Evolutionary conservation across 2,113 vertebrate genomes (phyloP).

Genomic region (Stigmatopora nigra): DNA sequence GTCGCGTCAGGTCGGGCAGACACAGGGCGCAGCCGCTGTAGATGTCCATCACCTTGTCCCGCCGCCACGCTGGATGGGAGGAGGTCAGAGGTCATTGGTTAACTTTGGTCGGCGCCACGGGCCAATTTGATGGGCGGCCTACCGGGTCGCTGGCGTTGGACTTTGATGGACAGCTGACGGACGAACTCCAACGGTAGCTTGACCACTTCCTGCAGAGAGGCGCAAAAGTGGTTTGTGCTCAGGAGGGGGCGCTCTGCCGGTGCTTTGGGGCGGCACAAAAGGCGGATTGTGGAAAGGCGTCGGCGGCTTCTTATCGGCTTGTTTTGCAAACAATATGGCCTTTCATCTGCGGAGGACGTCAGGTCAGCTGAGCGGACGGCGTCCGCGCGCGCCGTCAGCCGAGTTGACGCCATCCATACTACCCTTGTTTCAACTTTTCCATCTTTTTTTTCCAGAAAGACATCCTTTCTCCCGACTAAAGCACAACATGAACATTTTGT

Average conservation of each 20-base stretch:
- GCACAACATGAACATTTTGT: no score
- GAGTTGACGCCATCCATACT: no score
- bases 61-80: conserved; percentile 77
- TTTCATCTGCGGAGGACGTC: background rate
- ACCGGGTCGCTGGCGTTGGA: conserved; percentile 93
- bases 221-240: conserved; percentile 7
- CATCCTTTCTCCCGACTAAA: no score
- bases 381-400: no score
- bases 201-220: conserved; percentile 80
- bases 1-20: conserved; percentile 89
- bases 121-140: conserved; percentile 22
- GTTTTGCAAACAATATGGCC: background rate
- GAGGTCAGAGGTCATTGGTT: no score
- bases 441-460: no score
- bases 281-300: no score
- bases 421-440: no score
- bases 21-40: conserved; percentile 91
- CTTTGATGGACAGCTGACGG: conserved; percentile 86
- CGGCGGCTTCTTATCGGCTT: background rate
- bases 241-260: no score
- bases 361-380: background rate
- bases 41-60: conserved; percentile 93
- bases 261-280: no score
- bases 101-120: no score
- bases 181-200: conserved; percentile 91